These are phyloP conservation scores for Hirudinaria manillensis DNA, from an alignment of 2,888 invertebrate species.

Conservation along the genomic window DNA sequence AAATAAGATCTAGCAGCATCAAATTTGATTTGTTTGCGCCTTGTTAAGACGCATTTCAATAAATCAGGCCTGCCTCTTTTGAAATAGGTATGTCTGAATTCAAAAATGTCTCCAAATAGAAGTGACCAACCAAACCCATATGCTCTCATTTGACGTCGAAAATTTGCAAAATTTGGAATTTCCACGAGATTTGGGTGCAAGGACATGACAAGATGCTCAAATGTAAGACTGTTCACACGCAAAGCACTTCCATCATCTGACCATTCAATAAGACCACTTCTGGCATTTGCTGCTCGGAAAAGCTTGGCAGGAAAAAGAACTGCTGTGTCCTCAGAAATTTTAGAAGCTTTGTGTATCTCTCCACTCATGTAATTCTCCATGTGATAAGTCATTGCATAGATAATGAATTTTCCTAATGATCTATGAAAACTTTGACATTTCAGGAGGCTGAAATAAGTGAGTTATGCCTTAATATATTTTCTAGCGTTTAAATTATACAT, in stretches of 20 bases:
- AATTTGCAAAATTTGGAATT: constrained; percentile 47
- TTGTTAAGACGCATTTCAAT: constrained; percentile 28
- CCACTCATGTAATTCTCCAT: background rate
- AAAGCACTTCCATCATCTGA: constrained; percentile 32
- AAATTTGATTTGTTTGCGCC: constrained; percentile 28
- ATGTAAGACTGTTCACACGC: constrained; percentile 36
- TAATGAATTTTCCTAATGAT: no score
- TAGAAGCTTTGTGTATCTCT: background rate
- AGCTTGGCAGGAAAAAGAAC: constrained; percentile 28
- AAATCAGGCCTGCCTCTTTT: constrained; percentile 17
- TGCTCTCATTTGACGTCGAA: constrained; percentile 48
- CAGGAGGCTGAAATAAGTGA: no score
- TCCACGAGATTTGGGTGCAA: constrained; percentile 49
- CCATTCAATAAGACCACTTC: constrained; percentile 17
- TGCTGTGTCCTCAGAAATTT: constrained; percentile 7
- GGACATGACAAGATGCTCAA: constrained; percentile 46
- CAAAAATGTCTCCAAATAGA: constrained; percentile 40
- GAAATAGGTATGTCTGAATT: constrained; percentile 44
- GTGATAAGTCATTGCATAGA: constrained; percentile 4
- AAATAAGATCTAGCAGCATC: constrained; percentile 9
- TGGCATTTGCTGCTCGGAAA: constrained; percentile 23
- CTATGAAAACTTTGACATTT: no score
- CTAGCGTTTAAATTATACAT: no score
- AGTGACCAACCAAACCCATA: constrained; percentile 47
- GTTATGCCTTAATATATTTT: no score